A percentile compares a stretch with the other conserved stretches of the same genome.
Evolutionary conservation across 1,140 invertebrate species (phyloP).

Genomic region (Drosophila prosaltans): DNA sequence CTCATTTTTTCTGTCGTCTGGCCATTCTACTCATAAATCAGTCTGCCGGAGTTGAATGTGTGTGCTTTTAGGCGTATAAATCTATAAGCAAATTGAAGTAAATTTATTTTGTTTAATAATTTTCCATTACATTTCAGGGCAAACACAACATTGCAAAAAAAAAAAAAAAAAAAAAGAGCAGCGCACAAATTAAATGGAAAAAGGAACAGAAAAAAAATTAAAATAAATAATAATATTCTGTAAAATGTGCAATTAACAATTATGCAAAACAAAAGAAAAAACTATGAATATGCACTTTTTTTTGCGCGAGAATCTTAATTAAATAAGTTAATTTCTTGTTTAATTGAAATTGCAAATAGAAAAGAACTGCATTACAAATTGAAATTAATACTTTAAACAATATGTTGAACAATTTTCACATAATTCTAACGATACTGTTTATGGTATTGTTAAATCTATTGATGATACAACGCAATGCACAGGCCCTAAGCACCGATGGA

Average conservation of each 20-base stretch:
- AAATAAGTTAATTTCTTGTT: conserved; percentile 29
- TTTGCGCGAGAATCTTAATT: conserved; percentile 19
- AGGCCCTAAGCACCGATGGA: conserved; percentile 51
- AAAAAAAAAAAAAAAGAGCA: background rate
- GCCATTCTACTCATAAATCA: conserved; percentile 42
- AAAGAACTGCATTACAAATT: conserved; percentile 7
- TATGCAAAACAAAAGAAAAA: conserved; percentile 16
- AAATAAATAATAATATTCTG: conserved; percentile 5
- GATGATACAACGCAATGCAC: background rate
- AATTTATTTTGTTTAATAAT: conserved; percentile 44
- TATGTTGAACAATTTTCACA: conserved; percentile 36
- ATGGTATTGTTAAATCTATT: conserved; percentile 30
- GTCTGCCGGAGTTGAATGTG: conserved; percentile 24
- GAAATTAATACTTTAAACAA: conserved; percentile 29
- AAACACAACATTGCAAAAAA: background rate
- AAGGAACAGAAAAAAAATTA: background rate
- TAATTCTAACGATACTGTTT: conserved; percentile 16
- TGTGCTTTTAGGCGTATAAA: conserved; percentile 43
- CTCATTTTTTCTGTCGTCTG: conserved; percentile 24
- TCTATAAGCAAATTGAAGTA: conserved; percentile 40
- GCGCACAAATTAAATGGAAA: conserved; percentile 6
- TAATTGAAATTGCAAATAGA: conserved; percentile 34
- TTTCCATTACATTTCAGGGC: conserved; percentile 35
- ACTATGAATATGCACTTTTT: conserved; percentile 8
- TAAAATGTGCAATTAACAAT: conserved; percentile 18